phyloP scores from a whole-genome alignment of 2,797 vertebrate species.

The Hypotaenidia philippensis region DNA sequence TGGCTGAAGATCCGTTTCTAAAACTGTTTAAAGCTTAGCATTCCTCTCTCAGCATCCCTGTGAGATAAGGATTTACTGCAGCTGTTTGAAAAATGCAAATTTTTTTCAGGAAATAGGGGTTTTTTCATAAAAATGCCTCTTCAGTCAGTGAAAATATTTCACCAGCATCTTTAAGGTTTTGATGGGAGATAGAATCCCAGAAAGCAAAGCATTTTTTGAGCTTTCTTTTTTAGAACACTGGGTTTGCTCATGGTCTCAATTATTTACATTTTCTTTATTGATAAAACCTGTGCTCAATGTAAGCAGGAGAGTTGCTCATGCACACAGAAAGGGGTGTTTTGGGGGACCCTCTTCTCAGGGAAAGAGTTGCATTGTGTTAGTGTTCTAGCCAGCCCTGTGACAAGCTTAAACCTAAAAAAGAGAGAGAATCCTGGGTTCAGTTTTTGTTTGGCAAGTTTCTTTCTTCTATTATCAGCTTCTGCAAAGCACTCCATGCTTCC shows the following conservation, averaged over 20 bases:
- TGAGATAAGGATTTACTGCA: constrained; percentile 53
- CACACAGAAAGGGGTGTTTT: not conserved
- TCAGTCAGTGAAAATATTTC: constrained; percentile 27
- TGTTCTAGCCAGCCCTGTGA: not conserved
- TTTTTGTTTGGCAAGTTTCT: constrained; percentile 15
- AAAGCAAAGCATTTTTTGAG: not conserved
- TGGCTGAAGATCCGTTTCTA: not conserved
- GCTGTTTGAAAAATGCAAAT: constrained; percentile 63
- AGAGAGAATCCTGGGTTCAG: not conserved
- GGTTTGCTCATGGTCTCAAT: not conserved
- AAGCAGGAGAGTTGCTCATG: not conserved
- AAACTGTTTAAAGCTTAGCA: constrained; percentile 23
- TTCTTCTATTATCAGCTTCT: constrained; percentile 18
- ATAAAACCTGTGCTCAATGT: not conserved
- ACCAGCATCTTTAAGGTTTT: constrained; percentile 34
- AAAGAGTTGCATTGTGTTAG: not conserved
- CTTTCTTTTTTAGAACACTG: not conserved
- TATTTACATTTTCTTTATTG: not conserved
- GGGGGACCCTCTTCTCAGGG: not conserved
- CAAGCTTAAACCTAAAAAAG: not conserved
- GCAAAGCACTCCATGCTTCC: not conserved
- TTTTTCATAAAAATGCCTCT: constrained; percentile 22
- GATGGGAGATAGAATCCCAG: not conserved
- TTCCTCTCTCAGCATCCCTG: constrained; percentile 10
- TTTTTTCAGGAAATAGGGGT: constrained; percentile 23